Evolutionary conservation across 2,113 vertebrate genomes (phyloP).

Genomic region (Baryphthengus martii): DNA sequence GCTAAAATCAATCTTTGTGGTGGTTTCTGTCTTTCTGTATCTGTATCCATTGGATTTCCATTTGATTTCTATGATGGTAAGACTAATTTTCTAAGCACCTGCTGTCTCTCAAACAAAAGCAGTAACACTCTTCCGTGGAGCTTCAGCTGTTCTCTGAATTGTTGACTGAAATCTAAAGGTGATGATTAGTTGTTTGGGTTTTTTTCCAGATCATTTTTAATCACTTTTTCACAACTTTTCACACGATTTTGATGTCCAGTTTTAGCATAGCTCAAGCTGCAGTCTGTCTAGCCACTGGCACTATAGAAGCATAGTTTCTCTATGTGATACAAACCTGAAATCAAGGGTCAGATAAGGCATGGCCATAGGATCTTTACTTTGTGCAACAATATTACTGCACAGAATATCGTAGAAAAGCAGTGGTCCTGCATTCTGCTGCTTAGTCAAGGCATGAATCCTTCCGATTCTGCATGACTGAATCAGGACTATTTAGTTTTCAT

Average conservation of each 20-base stretch:
- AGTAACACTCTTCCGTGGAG: background rate
- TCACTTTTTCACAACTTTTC: background rate
- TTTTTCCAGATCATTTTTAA: background rate
- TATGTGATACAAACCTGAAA: background rate
- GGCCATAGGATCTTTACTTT: background rate
- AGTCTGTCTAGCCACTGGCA: background rate
- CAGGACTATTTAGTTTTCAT: conserved; percentile 37
- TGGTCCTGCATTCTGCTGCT: background rate
- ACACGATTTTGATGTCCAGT: background rate
- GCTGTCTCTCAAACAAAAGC: background rate
- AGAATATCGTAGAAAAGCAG: background rate
- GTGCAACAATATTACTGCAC: background rate
- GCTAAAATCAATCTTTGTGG: background rate
- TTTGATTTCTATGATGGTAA: background rate
- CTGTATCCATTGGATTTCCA: background rate
- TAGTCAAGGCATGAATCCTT: conserved; percentile 3
- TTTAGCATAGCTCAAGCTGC: background rate
- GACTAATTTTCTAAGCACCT: background rate
- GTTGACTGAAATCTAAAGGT: background rate
- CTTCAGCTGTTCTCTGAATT: background rate
- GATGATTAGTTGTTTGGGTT: background rate
- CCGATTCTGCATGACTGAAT: conserved; percentile 47
- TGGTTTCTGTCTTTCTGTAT: background rate
- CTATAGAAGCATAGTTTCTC: background rate
- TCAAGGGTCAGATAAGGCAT: background rate